Evolutionary conservation across 2,888 invertebrate genomes (phyloP), one percentile per base, ranked within the genome.

Genomic region (Drymonia ruficornis): DNA sequence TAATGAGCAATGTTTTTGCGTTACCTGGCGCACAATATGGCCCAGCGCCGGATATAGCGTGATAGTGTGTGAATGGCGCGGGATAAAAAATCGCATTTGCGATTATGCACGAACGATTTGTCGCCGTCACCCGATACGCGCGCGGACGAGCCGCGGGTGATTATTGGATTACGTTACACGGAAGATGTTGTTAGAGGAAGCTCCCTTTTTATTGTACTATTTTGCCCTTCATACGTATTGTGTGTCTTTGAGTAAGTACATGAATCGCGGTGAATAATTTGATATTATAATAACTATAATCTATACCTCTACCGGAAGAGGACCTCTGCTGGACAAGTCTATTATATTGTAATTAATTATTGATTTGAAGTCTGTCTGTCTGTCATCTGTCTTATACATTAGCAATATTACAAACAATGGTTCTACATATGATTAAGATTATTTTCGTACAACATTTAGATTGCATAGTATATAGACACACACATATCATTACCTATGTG

Each of bases 71-170:
- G 83, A 87, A 89, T 84, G 79, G 84, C 43, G 56, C 64, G 61
- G 72, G 74, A 81, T 83, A 84, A 85, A 90, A 88, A 89, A 87
- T 75, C 72, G 72, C 82, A 89, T 89, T 90, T 89, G 87, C 87
- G 84, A 91, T 89, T 89, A 90, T 91, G 84, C 86, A 91, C 89
- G 86, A 89, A 81, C 87, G 86, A 90, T 91, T 91, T 89, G 87
- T 87, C 85, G 74, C 70, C 74, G 91, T 86, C 87, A 92, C 78
- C 81, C 76, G 91, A 92, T 91, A 87, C 81, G 77, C 72, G 73
- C 65, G 76, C 80, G 79, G 79, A 74, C 73, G 77, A 81, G 81
- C 78, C 75, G 74, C 72, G 76, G 67, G 76, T 78, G 82, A 89
- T 89, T 88, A 89, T 86, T 83, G 83, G 88, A 89, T 91, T 85